Evolutionary conservation across 35 echinoderm and acorn worm genomes (phyloP).

Genomic region (Hemicentrotus pulcherrimus): DNA sequence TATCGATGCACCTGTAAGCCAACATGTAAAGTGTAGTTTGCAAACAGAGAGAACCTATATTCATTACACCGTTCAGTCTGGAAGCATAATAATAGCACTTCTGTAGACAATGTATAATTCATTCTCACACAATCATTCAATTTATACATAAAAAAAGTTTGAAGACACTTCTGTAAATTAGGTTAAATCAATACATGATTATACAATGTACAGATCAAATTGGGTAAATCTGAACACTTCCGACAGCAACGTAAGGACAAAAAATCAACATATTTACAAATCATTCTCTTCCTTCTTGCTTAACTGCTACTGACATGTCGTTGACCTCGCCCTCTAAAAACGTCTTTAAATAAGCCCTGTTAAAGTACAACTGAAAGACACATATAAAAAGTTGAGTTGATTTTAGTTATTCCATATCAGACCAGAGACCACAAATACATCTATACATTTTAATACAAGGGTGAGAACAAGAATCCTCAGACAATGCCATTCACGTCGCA

Average conservation of each 20-base stretch:
- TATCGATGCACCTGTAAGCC: not conserved
- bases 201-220: not conserved
- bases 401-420: not conserved
- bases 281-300: not conserved
- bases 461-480: not conserved
- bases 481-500: not conserved
- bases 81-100: constrained; percentile 53
- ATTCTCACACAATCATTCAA: constrained; percentile 1
- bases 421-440: constrained; percentile 21
- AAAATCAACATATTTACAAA: constrained; percentile 34
- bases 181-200: not conserved
- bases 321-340: not conserved
- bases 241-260: not conserved
- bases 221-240: not conserved
- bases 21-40: not conserved
- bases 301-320: not conserved
- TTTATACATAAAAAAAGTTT: constrained; percentile 32
- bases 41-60: not conserved
- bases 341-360: constrained; percentile 33
- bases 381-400: constrained; percentile 40
- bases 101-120: constrained; percentile 9
- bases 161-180: constrained; percentile 48
- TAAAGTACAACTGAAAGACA: constrained; percentile 51
- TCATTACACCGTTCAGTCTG: not conserved
- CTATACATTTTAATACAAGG: not conserved